Conservation (phyloP, 2,113 vertebrate species). For the Oostethus manadensis region DNA sequence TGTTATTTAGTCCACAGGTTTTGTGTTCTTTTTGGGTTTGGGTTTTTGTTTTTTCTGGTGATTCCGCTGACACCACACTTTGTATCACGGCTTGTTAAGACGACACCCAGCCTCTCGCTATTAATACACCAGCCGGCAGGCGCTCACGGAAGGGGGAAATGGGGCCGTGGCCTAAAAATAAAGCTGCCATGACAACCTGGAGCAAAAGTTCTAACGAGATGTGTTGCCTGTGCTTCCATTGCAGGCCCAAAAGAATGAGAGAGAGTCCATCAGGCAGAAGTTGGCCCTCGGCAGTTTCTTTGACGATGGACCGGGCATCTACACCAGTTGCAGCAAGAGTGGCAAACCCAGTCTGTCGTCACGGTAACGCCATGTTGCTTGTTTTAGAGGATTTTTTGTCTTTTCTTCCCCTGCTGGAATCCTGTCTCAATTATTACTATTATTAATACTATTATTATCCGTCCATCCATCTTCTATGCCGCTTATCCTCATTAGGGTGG, state of each 20-base stretch:
- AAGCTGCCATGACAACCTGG: conserved; percentile 1
- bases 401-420: too few species aligned
- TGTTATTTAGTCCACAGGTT: conserved; percentile 1
- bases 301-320: conserved; percentile 95
- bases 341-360: conserved; percentile 98
- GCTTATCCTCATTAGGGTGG: too few species aligned
- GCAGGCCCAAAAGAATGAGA: conserved; percentile 99
- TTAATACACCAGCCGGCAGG: conserved; percentile 5
- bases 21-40: too few species aligned
- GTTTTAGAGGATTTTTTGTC: too few species aligned
- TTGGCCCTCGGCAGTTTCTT: conserved; percentile 98
- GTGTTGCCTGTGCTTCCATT: conserved; percentile 10
- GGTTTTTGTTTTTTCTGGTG: neutral
- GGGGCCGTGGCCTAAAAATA: conserved; percentile 3
- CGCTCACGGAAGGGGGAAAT: neutral
- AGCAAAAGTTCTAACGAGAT: neutral
- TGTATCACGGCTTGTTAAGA: conserved; percentile 24
- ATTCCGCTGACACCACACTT: conserved; percentile 38
- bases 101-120: conserved; percentile 17
- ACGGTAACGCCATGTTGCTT: conserved; percentile 65
- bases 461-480: too few species aligned
- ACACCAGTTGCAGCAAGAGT: conserved; percentile 96
- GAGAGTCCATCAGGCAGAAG: conserved; percentile 98
- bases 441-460: too few species aligned
- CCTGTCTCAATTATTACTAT: too few species aligned